Percentiles rank a stretch among this genome's conserved stretches.
phyloP scores from a whole-genome alignment of 2,888 invertebrate genomes.

The Amphiduros pacificus region DNA sequence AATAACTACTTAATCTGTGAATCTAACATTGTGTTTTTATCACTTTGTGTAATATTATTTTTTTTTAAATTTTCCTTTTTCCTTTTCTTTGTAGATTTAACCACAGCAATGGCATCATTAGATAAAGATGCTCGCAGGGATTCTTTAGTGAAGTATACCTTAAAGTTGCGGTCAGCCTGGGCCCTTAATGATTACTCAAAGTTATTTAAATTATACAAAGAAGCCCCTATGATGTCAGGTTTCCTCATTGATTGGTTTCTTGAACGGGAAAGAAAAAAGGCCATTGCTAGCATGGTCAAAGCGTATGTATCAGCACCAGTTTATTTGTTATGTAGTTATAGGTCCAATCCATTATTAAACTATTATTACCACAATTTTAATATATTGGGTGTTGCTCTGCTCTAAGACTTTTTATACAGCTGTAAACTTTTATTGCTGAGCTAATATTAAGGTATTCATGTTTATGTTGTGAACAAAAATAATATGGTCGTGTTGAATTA shows the following conservation, averaged over 20 bases:
- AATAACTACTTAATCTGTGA: too few relatives aligned
- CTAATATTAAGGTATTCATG: neutral
- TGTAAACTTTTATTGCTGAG: too few relatives aligned
- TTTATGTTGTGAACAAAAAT: neutral
- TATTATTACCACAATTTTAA: neutral
- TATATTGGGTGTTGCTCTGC: neutral
- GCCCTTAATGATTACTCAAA: slow-evolving; percentile 87
- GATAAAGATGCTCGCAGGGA: slow-evolving; percentile 77
- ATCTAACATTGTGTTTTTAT: too few relatives aligned
- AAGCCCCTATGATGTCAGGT: slow-evolving; percentile 91
- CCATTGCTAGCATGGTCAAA: slow-evolving; percentile 90
- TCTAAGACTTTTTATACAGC: neutral
- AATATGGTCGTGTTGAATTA: neutral
- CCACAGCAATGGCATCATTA: slow-evolving; percentile 83
- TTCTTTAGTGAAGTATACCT: slow-evolving; percentile 81
- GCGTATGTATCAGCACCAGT: slow-evolving; percentile 84
- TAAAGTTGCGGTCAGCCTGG: slow-evolving; percentile 90
- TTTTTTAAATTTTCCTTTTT: too few relatives aligned
- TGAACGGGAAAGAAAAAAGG: slow-evolving; percentile 88
- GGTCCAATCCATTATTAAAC: neutral
- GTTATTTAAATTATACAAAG: slow-evolving; percentile 87
- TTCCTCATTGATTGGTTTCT: slow-evolving; percentile 98
- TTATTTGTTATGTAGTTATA: neutral
- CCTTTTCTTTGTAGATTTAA: slow-evolving; percentile 74
- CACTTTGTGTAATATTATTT: too few relatives aligned